Percentiles rank a stretch among this genome's conserved stretches.
These are phyloP conservation scores for Caretta caretta DNA, from an alignment of 2,113 vertebrate genomes.

Conservation along the genomic window DNA sequence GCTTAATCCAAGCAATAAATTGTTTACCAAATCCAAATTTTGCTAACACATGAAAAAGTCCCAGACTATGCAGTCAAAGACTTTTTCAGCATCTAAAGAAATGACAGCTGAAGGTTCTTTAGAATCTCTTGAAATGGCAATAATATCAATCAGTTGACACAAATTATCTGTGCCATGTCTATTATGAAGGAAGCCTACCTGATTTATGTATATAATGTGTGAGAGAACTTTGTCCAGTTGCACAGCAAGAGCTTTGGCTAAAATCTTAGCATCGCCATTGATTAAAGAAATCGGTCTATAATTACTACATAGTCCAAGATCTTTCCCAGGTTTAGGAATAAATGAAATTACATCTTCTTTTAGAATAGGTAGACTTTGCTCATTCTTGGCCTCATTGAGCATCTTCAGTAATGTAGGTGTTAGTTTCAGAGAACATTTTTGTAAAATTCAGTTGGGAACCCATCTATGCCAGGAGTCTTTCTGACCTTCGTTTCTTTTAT, in stretches of 20 bases:
- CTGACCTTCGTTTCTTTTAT: background rate
- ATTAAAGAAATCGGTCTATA: too few relatives aligned
- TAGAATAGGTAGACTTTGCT: background rate
- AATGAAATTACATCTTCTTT: background rate
- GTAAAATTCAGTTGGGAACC: background rate
- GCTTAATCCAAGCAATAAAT: background rate
- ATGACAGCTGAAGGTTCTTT: background rate
- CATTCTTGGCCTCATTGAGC: background rate
- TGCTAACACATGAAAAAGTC: background rate
- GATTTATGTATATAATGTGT: too few relatives aligned
- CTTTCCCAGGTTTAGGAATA: too few relatives aligned
- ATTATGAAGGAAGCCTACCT: too few relatives aligned
- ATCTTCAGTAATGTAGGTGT: background rate
- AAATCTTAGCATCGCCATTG: too few relatives aligned
- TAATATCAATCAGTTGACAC: background rate
- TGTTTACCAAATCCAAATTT: background rate
- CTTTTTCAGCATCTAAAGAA: background rate
- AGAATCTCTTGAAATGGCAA: background rate
- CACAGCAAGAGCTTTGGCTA: too few relatives aligned
- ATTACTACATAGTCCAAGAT: background rate
- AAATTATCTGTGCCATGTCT: too few relatives aligned
- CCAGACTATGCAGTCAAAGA: background rate
- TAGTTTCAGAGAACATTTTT: background rate
- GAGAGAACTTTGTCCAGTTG: too few relatives aligned
- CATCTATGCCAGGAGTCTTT: background rate